Evolutionary conservation across 2,797 vertebrate genomes (phyloP).

Genomic region (Pempheris klunzingeri): DNA sequence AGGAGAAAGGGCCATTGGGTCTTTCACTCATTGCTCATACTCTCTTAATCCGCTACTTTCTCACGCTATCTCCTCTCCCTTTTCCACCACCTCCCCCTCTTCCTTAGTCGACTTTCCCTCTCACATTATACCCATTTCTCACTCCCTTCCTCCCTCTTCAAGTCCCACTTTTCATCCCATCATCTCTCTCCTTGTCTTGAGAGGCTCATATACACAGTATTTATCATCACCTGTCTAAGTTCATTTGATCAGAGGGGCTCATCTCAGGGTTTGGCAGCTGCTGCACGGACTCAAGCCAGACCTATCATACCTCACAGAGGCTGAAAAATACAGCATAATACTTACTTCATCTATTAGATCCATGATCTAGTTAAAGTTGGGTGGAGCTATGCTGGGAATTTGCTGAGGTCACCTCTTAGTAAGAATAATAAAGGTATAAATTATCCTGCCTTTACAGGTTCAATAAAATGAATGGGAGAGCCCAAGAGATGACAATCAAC

Average conservation of each 20-base stretch:
- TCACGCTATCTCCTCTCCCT: slow-evolving; percentile 10
- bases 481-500: not conserved
- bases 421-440: slow-evolving; percentile 16
- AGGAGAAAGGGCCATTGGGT: slow-evolving; percentile 23
- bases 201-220: slow-evolving; percentile 58
- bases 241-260: slow-evolving; percentile 62
- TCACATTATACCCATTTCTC: slow-evolving; percentile 15
- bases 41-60: slow-evolving; percentile 26
- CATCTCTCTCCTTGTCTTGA: slow-evolving; percentile 39
- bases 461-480: slow-evolving; percentile 8
- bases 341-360: slow-evolving; percentile 9
- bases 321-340: slow-evolving; percentile 5
- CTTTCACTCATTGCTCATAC: slow-evolving; percentile 15
- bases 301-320: slow-evolving; percentile 2
- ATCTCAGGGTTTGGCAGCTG: slow-evolving; percentile 32
- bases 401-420: slow-evolving; percentile 24
- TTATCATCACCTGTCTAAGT: slow-evolving; percentile 72
- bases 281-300: slow-evolving; percentile 19
- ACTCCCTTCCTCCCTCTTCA: slow-evolving; percentile 8
- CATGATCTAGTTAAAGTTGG: slow-evolving; percentile 9
- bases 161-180: slow-evolving; percentile 52
- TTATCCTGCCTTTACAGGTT: not conserved
- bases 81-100: slow-evolving; percentile 1
- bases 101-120: not conserved
- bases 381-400: slow-evolving; percentile 7